phyloP scores from a whole-genome alignment of 2,888 invertebrate species.

The Monoplex corrugatus region DNA sequence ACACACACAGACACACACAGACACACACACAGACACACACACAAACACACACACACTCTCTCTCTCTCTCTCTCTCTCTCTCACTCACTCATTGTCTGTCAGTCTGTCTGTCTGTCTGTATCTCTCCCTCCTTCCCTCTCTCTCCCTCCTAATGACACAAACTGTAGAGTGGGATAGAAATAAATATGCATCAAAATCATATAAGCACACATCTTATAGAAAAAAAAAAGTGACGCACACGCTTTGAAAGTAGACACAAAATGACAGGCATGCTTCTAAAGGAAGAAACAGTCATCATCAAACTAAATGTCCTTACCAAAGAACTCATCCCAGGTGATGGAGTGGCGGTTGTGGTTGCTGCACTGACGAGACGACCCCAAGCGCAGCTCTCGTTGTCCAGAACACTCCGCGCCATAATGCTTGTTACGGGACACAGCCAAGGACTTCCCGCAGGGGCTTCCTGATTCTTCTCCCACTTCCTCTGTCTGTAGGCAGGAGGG shows the following conservation, averaged over 20 bases:
- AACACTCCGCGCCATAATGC: too few relatives aligned
- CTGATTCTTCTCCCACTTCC: not conserved
- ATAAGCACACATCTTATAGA: too few relatives aligned
- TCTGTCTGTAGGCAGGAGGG: not conserved
- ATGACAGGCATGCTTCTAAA: too few relatives aligned
- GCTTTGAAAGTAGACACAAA: too few relatives aligned
- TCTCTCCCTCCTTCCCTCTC: too few relatives aligned
- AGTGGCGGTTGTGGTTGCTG: conserved; percentile 53
- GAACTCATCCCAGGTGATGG: conserved; percentile 65
- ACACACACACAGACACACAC: not conserved
- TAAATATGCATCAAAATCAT: too few relatives aligned
- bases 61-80: not conserved
- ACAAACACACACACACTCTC: conserved; percentile 8
- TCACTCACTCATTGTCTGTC: too few relatives aligned
- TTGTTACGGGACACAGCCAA: too few relatives aligned
- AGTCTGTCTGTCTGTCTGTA: too few relatives aligned
- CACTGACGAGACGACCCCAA: not conserved
- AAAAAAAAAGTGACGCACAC: too few relatives aligned
- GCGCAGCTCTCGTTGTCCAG: too few relatives aligned
- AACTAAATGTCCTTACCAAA: conserved; percentile 56
- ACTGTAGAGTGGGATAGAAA: not conserved
- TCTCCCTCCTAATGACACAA: not conserved
- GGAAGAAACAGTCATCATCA: too few relatives aligned
- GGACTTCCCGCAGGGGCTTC: not conserved
- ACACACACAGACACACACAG: conserved; percentile 1